phyloP scores from a whole-genome alignment of 2,797 vertebrate genomes.

The Poeciliopsis paucimaculata region DNA sequence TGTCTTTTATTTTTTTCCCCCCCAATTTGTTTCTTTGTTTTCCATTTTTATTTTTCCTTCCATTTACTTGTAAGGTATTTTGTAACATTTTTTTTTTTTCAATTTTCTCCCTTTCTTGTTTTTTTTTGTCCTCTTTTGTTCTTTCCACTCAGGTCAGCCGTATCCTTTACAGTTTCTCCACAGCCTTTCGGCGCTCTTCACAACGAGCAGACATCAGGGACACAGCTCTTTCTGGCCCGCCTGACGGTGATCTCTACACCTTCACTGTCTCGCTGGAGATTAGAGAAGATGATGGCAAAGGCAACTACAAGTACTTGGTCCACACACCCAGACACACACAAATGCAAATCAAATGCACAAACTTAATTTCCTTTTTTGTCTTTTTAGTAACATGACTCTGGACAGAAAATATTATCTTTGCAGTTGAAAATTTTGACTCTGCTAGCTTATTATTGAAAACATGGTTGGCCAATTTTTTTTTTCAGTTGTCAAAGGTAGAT shows the following conservation, averaged over 20 bases:
- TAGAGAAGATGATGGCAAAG: constrained; percentile 97
- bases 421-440: constrained; percentile 6
- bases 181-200: constrained; percentile 93
- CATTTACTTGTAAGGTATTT: neutral
- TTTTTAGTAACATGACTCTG: neutral
- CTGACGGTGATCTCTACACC: constrained; percentile 90
- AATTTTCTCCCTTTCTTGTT: neutral
- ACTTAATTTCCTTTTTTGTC: neutral
- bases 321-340: constrained; percentile 5
- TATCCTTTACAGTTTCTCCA: constrained; percentile 95
- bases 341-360: neutral
- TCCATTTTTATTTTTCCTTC: neutral
- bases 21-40: neutral
- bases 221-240: constrained; percentile 77
- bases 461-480: neutral
- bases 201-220: constrained; percentile 87
- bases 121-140: constrained; percentile 1
- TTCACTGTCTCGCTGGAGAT: constrained; percentile 94
- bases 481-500: neutral
- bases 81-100: neutral
- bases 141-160: constrained; percentile 88
- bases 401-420: neutral
- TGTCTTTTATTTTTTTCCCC: constrained; percentile 14
- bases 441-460: neutral
- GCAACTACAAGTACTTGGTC: constrained; percentile 89